Conservation (phyloP, 2,113 vertebrate species). For the Haliaeetus leucogaster region DNA sequence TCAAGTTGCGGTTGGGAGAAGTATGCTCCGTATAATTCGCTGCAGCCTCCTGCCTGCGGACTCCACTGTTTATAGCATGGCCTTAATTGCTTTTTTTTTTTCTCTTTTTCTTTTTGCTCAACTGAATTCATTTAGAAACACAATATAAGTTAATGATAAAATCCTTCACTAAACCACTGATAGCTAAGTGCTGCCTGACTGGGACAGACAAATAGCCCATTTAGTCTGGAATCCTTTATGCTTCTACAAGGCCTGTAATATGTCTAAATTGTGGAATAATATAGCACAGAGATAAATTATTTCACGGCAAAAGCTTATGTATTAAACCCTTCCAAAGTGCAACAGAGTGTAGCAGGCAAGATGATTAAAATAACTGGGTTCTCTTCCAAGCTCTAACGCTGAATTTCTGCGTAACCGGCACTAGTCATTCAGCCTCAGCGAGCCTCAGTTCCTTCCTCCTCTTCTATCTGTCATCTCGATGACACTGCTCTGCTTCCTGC, state of each 20-base stretch:
- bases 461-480: neutral
- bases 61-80: conserved; percentile 17
- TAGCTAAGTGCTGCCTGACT: neutral
- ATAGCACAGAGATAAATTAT: neutral
- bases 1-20: conserved; percentile 23
- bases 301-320: neutral
- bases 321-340: neutral
- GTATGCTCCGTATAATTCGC: neutral
- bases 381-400: neutral
- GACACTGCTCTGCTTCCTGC: neutral
- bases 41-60: conserved; percentile 37
- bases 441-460: conserved; percentile 1
- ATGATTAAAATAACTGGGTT: neutral
- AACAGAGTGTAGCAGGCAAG: neutral
- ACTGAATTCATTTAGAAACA: conserved; percentile 45
- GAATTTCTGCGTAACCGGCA: neutral
- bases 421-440: neutral
- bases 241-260: neutral
- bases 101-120: neutral
- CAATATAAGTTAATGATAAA: conserved; percentile 13
- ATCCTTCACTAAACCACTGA: conserved; percentile 29
- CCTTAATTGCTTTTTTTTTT: conserved; percentile 25
- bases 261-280: neutral
- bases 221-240: neutral
- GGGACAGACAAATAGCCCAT: neutral